These are phyloP conservation scores for Leuciscus waleckii DNA, from an alignment of 2,797 vertebrate species.

Conservation along the genomic window DNA sequence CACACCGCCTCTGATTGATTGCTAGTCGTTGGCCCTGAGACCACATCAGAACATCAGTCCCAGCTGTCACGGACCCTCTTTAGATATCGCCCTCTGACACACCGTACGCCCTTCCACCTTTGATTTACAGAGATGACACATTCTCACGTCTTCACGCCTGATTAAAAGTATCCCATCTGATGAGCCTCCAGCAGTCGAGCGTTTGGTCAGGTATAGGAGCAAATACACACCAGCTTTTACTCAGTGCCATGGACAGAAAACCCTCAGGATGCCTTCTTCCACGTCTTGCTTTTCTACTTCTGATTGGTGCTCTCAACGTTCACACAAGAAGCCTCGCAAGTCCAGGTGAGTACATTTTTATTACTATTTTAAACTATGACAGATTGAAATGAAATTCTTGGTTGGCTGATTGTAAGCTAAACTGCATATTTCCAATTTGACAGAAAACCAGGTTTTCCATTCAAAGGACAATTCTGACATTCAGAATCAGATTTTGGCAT, in stretches of 20 bases:
- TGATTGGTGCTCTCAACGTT: conserved; percentile 68
- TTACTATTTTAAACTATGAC: not conserved
- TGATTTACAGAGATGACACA: conserved; percentile 72
- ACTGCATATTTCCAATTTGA: not conserved
- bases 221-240: conserved; percentile 38
- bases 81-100: conserved; percentile 55
- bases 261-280: conserved; percentile 67
- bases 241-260: conserved; percentile 72
- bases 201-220: conserved; percentile 46
- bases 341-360: conserved; percentile 68
- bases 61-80: conserved; percentile 62
- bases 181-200: conserved; percentile 59
- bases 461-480: conserved; percentile 69
- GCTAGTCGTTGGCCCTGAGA: conserved; percentile 65
- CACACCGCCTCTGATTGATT: conserved; percentile 72
- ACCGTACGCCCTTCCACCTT: conserved; percentile 61
- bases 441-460: conserved; percentile 72
- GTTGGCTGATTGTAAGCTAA: not conserved
- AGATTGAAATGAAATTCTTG: not conserved
- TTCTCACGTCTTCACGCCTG: conserved; percentile 58
- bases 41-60: conserved; percentile 67
- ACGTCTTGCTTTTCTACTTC: conserved; percentile 71
- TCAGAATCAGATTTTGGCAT: conserved; percentile 74
- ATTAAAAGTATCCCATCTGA: conserved; percentile 73
- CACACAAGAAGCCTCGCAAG: conserved; percentile 72